Evolutionary conservation across 1,140 invertebrate species (phyloP).

Genomic region (Meteorus sp.): DNA sequence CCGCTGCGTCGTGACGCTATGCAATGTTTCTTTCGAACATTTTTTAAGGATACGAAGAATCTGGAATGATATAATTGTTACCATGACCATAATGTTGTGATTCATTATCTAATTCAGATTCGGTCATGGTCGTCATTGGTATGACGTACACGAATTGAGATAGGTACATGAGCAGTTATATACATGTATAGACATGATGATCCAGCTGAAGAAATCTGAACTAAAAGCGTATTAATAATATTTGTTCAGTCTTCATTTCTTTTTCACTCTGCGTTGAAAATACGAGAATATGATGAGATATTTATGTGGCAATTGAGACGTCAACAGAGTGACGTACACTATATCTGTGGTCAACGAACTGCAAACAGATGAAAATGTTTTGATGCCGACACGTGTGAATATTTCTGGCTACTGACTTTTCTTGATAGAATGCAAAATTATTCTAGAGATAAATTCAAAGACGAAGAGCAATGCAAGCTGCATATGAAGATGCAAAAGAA

Average conservation of each 20-base stretch:
- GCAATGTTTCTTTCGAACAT: conserved; percentile 69
- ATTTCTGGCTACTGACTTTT: conserved; percentile 1
- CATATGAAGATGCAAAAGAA: too few species aligned
- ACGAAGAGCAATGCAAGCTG: too few species aligned
- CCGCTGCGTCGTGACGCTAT: conserved; percentile 59
- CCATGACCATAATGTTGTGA: neutral
- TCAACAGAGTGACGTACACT: neutral
- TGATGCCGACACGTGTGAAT: neutral
- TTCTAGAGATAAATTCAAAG: neutral
- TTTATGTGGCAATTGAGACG: neutral
- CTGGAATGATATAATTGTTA: conserved; percentile 32
- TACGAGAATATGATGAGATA: neutral
- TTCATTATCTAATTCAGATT: neutral
- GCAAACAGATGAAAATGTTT: neutral
- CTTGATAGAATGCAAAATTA: too few species aligned
- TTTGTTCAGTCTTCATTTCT: neutral
- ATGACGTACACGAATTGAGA: too few species aligned
- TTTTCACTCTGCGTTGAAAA: neutral
- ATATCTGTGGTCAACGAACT: neutral
- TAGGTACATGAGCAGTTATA: too few species aligned
- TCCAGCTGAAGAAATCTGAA: too few species aligned
- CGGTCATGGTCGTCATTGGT: neutral
- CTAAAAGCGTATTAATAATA: neutral
- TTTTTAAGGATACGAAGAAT: conserved; percentile 64
- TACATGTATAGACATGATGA: too few species aligned